A percentile compares a stretch with the other conserved stretches of the same genome.
Evolutionary conservation across 2,113 vertebrate species (phyloP).

Genomic region (Scomber scombrus): DNA sequence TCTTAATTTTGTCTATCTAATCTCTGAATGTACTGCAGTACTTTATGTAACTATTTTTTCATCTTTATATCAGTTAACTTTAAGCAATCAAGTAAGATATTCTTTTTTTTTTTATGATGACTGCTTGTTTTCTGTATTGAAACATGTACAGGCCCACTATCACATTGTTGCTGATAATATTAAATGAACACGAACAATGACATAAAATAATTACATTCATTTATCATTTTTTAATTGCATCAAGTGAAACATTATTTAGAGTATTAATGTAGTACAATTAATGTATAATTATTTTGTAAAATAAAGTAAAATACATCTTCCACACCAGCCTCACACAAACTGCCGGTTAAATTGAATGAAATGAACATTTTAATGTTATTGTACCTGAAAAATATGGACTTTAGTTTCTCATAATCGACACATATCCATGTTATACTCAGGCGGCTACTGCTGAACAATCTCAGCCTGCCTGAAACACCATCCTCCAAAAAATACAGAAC

Average conservation of each 20-base stretch:
- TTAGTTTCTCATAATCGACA: background rate
- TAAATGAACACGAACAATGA: background rate
- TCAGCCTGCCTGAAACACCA: background rate
- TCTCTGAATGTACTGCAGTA: background rate
- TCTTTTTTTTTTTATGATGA: no score
- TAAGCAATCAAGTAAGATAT: background rate
- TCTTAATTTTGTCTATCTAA: background rate
- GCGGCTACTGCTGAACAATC: background rate
- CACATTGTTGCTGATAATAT: no score
- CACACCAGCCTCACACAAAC: background rate
- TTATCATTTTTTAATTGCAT: background rate
- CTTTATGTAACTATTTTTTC: background rate
- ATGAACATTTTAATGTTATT: background rate
- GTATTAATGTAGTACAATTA: no score
- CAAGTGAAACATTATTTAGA: background rate
- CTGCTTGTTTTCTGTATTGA: no score
- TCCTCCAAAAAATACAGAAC: background rate
- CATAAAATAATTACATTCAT: background rate
- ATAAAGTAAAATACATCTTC: background rate
- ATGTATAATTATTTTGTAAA: no score
- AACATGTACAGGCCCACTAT: no score
- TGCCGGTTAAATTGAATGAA: background rate
- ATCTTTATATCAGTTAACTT: background rate
- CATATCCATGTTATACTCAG: background rate
- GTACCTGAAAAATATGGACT: background rate